These are phyloP conservation scores for Heliconius himera DNA, from an alignment of 1,140 invertebrate genomes.

Conservation along the genomic window DNA sequence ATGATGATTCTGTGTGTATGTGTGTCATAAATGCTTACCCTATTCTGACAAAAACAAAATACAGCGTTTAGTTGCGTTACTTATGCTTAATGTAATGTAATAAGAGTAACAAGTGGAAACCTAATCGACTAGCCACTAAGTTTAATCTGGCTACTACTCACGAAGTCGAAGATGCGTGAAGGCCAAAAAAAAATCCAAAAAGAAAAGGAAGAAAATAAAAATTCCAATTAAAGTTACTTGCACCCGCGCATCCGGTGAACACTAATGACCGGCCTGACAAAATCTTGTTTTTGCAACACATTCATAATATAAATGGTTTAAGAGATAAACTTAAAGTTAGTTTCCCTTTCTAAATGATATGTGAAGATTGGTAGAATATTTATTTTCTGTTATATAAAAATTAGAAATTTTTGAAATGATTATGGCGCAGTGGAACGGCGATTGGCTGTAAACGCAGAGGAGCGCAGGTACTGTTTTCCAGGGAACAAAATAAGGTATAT, in stretches of 20 bases:
- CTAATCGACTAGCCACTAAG: neutral
- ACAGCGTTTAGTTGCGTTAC: too few relatives aligned
- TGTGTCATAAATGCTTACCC: too few relatives aligned
- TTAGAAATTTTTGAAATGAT: too few relatives aligned
- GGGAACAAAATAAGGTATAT: too few relatives aligned
- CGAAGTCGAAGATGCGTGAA: neutral
- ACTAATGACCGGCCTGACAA: constrained; percentile 66
- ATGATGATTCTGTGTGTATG: too few relatives aligned
- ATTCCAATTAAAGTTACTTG: constrained; percentile 69
- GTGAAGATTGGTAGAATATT: too few relatives aligned
- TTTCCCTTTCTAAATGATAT: neutral
- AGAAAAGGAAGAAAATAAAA: constrained; percentile 54
- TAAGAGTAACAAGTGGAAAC: neutral
- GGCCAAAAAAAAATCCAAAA: neutral
- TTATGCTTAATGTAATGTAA: neutral
- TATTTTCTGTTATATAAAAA: too few relatives aligned
- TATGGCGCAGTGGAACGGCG: too few relatives aligned
- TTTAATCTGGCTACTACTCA: neutral
- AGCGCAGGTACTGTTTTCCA: too few relatives aligned
- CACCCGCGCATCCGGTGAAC: constrained; percentile 65
- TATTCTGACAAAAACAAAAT: too few relatives aligned
- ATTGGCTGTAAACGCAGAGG: too few relatives aligned
- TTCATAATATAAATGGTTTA: constrained; percentile 42
- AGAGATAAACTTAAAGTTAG: constrained; percentile 38
- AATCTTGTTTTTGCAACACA: constrained; percentile 70